These are phyloP conservation scores for Stomatorhinus ivindoensis DNA, from an alignment of 2,113 vertebrate genomes.

Conservation along the genomic window DNA sequence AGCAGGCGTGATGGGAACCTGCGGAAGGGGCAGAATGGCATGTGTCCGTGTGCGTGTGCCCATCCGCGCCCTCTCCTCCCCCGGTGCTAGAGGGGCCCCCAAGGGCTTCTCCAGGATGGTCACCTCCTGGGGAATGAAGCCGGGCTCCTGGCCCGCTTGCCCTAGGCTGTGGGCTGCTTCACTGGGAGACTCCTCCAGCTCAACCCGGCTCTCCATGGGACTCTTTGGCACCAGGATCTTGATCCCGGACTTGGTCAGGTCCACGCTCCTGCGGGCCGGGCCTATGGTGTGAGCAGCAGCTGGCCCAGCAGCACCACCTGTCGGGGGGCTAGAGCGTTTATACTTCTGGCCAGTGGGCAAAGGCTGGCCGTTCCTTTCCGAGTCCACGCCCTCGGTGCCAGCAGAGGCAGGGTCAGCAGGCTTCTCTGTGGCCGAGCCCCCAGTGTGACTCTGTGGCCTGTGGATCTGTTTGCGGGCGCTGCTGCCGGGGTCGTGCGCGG, in stretches of 20 bases:
- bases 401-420: background rate
- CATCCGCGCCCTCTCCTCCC: conserved; percentile 90
- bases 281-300: conserved; percentile 32
- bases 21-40: conserved; percentile 58
- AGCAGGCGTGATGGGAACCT: conserved; percentile 68
- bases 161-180: conserved; percentile 81
- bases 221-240: conserved; percentile 97
- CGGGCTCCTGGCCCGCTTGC: conserved; percentile 71
- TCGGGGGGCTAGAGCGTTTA: conserved; percentile 47
- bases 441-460: conserved; percentile 50
- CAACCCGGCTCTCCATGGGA: conserved; percentile 77
- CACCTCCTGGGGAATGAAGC: conserved; percentile 80
- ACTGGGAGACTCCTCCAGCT: conserved; percentile 76
- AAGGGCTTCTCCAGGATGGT: conserved; percentile 77
- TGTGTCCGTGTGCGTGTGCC: conserved; percentile 81
- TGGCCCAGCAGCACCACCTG: conserved; percentile 27
- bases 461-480: conserved; percentile 73
- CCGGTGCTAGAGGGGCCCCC: conserved; percentile 72
- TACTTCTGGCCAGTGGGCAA: conserved; percentile 64
- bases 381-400: conserved; percentile 34
- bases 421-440: conserved; percentile 55
- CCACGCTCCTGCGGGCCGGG: conserved; percentile 74
- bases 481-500: conserved; percentile 35
- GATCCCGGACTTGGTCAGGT: conserved; percentile 85
- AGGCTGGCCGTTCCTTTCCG: conserved; percentile 55